Conservation (phyloP, 2,888 invertebrate species). For the Acholoe squamosa region DNA sequence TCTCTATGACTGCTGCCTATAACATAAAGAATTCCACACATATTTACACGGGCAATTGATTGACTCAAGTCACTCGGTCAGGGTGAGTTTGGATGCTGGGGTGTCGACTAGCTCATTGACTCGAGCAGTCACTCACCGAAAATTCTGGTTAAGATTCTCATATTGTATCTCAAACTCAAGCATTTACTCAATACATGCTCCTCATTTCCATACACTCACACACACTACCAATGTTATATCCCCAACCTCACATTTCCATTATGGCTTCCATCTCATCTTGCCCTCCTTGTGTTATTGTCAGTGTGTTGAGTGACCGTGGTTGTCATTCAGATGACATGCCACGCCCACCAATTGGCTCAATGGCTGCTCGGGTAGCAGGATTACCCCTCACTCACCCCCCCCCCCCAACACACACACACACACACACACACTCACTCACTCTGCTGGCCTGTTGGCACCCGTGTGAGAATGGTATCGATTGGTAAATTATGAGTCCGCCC, state of each 20-base stretch:
- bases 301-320: background rate
- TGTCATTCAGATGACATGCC: constrained; percentile 31
- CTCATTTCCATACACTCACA: background rate
- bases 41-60: too few relatives aligned
- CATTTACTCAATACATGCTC: background rate
- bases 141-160: too few relatives aligned
- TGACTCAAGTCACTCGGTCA: too few relatives aligned
- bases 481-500: constrained; percentile 53
- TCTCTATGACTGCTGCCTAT: too few relatives aligned
- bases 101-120: too few relatives aligned
- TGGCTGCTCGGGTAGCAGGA: background rate
- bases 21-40: too few relatives aligned
- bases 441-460: constrained; percentile 46
- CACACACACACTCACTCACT: background rate
- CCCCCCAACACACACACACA: background rate
- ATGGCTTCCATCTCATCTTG: background rate
- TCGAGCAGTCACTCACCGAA: too few relatives aligned
- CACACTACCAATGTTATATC: background rate
- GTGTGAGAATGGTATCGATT: constrained; percentile 54
- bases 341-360: constrained; percentile 25
- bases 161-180: too few relatives aligned
- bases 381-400: background rate
- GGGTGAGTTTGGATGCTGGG: too few relatives aligned
- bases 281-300: background rate
- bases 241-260: too few relatives aligned